Evolutionary conservation across 2,888 invertebrate genomes (phyloP).

Genomic region (Furcula furcula): DNA sequence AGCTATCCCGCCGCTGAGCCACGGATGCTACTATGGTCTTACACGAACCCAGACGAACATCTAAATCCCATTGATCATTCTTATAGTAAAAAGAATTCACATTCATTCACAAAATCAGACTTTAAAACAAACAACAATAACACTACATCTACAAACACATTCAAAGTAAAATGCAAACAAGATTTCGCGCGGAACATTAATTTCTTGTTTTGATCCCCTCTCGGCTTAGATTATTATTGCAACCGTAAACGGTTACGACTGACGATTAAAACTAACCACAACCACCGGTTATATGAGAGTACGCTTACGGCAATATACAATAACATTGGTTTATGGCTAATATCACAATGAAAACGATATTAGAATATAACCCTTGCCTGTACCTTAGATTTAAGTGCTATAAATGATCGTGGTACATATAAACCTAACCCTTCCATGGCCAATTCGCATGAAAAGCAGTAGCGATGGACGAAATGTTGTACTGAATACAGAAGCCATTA

Average conservation of each 20-base stretch:
- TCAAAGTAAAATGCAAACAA: conserved; percentile 51
- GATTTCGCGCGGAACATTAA: conserved; percentile 49
- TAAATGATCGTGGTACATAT: conserved; percentile 50
- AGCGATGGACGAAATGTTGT: conserved; percentile 2
- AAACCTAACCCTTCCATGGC: too few species aligned
- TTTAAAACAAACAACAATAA: conserved; percentile 52
- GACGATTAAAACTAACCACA: conserved; percentile 71
- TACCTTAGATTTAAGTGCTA: conserved; percentile 43
- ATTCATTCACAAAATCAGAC: too few species aligned
- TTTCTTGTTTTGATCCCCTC: conserved; percentile 62
- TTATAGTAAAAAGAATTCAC: too few species aligned
- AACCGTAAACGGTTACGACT: conserved; percentile 72
- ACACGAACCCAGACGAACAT: too few species aligned
- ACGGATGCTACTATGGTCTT: too few species aligned
- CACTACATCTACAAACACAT: conserved; percentile 29
- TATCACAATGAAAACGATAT: conserved; percentile 51
- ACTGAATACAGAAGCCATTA: too few species aligned
- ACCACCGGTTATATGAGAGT: conserved; percentile 39
- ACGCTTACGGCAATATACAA: conserved; percentile 34
- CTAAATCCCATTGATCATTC: too few species aligned
- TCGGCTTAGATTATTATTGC: conserved; percentile 71
- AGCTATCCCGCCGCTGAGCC: too few species aligned
- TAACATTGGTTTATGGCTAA: conserved; percentile 59
- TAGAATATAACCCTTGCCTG: conserved; percentile 49
- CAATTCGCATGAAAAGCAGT: conserved; percentile 48